phyloP scores from a whole-genome alignment of 2,888 invertebrate genomes.

The Hermaeophaga mercurialis region DNA sequence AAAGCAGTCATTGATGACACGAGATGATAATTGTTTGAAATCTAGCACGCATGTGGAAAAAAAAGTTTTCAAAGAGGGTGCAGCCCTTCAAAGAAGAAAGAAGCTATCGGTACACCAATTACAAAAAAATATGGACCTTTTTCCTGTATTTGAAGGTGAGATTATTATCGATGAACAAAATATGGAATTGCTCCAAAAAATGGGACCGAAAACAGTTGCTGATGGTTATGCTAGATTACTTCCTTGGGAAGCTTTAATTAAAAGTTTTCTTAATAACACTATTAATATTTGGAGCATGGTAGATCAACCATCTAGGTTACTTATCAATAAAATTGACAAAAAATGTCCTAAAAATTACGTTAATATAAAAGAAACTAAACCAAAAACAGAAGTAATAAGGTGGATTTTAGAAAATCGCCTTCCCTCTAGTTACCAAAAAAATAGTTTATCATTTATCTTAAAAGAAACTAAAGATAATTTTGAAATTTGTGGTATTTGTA shows the following conservation, averaged over 20 bases:
- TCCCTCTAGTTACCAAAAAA: conserved; percentile 42
- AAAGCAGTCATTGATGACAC: conserved; percentile 35
- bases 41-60: neutral
- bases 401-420: conserved; percentile 48
- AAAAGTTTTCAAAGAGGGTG: conserved; percentile 9
- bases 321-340: conserved; percentile 39
- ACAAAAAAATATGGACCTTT: neutral
- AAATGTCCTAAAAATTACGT: conserved; percentile 41
- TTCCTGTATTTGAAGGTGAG: conserved; percentile 41
- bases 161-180: conserved; percentile 38
- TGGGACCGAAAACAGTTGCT: conserved; percentile 35
- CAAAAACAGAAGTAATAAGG: conserved; percentile 45
- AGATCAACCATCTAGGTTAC: conserved; percentile 36
- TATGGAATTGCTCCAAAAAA: conserved; percentile 37
- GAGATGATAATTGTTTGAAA: conserved; percentile 21
- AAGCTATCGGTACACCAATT: neutral
- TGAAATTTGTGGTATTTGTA: conserved; percentile 52
- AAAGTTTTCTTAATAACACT: conserved; percentile 36
- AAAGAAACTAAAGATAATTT: conserved; percentile 45
- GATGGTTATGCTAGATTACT: conserved; percentile 44
- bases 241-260: conserved; percentile 45
- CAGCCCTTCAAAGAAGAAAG: conserved; percentile 32
- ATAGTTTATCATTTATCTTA: conserved; percentile 49
- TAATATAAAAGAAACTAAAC: conserved; percentile 38
- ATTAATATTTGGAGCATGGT: conserved; percentile 47